phyloP scores from a whole-genome alignment of 1,140 invertebrate genomes.

The Eulimnadia texana region DNA sequence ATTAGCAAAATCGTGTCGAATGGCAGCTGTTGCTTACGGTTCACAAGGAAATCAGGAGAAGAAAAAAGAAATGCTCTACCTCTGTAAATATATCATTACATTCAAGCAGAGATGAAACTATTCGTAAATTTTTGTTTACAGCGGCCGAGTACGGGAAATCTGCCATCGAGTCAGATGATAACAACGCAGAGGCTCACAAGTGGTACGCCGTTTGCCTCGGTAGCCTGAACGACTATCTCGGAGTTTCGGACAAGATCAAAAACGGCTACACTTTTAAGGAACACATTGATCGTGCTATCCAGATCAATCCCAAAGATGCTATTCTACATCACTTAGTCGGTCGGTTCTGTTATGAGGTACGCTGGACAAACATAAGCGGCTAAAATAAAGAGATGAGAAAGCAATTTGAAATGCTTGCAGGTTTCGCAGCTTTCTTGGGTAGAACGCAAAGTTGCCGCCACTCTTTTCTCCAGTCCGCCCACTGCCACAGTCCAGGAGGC shows the following conservation, averaged over 20 bases:
- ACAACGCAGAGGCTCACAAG: slow-evolving; percentile 50
- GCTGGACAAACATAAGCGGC: slow-evolving; percentile 8
- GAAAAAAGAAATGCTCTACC: slow-evolving; percentile 37
- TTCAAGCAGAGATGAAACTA: not conserved
- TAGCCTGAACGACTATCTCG: slow-evolving; percentile 39
- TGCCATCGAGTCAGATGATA: slow-evolving; percentile 38
- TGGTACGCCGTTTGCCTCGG: slow-evolving; percentile 64
- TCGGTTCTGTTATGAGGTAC: slow-evolving; percentile 49
- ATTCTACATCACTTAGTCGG: slow-evolving; percentile 53
- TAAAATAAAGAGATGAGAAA: not conserved
- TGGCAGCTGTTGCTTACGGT: slow-evolving; percentile 33
- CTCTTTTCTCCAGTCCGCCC: slow-evolving; percentile 50
- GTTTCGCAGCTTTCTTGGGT: slow-evolving; percentile 48
- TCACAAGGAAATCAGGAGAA: slow-evolving; percentile 32
- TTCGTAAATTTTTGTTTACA: slow-evolving; percentile 21
- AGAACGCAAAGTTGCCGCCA: slow-evolving; percentile 51
- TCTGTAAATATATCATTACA: slow-evolving; percentile 32
- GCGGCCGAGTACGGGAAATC: slow-evolving; percentile 42
- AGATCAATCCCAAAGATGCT: slow-evolving; percentile 46
- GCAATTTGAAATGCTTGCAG: slow-evolving; percentile 25
- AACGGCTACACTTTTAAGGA: slow-evolving; percentile 51
- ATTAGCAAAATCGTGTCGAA: slow-evolving; percentile 45
- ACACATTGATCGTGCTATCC: slow-evolving; percentile 52
- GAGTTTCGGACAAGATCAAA: slow-evolving; percentile 49
- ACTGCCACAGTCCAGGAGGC: slow-evolving; percentile 48